Conservation (phyloP, 2,888 invertebrate species). For the Oscheius sp. region DNA sequence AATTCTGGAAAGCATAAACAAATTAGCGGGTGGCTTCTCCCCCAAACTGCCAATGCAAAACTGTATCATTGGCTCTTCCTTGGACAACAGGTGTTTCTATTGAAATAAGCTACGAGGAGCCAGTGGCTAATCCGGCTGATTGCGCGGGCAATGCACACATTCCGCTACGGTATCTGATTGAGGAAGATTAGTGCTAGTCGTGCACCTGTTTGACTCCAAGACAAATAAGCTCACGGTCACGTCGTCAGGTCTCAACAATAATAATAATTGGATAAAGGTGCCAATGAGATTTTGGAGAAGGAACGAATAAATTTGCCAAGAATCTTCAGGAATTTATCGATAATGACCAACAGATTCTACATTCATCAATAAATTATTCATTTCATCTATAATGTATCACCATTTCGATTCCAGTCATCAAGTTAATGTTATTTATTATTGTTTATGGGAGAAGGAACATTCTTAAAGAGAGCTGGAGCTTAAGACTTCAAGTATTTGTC, state of each 20-base stretch:
- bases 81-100: slow-evolving; percentile 11
- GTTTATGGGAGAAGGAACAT: no score
- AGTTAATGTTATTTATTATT: no score
- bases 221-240: slow-evolving; percentile 14
- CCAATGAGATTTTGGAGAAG: no score
- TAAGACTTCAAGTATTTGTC: no score
- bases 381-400: no score
- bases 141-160: slow-evolving; percentile 27
- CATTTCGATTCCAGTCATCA: no score
- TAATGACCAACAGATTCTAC: neutral
- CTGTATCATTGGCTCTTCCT: neutral
- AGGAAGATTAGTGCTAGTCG: slow-evolving; percentile 22
- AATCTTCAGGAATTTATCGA: neutral
- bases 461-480: no score
- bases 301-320: neutral
- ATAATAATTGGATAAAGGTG: no score
- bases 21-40: no score
- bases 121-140: slow-evolving; percentile 22
- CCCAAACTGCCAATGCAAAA: neutral
- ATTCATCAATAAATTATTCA: neutral
- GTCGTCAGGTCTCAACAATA: slow-evolving; percentile 5
- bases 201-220: slow-evolving; percentile 27
- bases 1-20: slow-evolving; percentile 14
- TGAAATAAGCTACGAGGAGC: slow-evolving; percentile 15
- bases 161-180: slow-evolving; percentile 27